Conservation (phyloP, 2,113 vertebrate genomes). For the Monarcha castaneiventris region DNA sequence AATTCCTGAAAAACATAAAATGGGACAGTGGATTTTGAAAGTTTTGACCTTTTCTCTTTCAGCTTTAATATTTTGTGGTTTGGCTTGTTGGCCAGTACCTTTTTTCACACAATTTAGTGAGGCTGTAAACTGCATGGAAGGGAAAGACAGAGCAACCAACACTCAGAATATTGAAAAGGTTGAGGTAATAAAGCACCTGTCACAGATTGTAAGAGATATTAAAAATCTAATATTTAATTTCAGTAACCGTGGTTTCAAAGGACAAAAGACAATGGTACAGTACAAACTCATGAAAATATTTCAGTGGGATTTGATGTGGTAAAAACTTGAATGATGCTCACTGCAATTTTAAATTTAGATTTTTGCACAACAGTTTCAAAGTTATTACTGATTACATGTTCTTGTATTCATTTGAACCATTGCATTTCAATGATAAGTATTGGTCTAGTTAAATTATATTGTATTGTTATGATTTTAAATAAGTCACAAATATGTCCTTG, state of each 20-base stretch:
- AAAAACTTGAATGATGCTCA: neutral
- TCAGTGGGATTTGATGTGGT: neutral
- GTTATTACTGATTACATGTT: neutral
- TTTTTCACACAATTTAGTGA: neutral
- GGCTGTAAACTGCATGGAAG: constrained; percentile 24
- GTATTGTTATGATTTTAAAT: neutral
- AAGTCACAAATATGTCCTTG: neutral
- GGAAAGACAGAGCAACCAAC: constrained; percentile 31
- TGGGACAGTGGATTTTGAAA: neutral
- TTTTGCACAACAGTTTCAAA: neutral
- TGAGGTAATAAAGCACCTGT: constrained; percentile 64
- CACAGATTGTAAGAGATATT: constrained; percentile 24
- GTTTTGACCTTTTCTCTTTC: neutral
- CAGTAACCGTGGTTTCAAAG: neutral
- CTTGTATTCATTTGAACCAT: neutral
- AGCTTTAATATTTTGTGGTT: neutral
- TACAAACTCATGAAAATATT: neutral
- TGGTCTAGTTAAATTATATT: neutral
- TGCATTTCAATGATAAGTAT: neutral
- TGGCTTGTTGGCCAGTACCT: neutral
- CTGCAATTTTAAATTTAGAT: neutral
- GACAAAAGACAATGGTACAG: neutral
- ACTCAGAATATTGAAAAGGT: constrained; percentile 40
- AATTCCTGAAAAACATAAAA: neutral
- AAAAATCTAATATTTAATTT: constrained; percentile 51